Evolutionary conservation across 2,113 vertebrate species (phyloP).

Genomic region (Ellobius talpinus): DNA sequence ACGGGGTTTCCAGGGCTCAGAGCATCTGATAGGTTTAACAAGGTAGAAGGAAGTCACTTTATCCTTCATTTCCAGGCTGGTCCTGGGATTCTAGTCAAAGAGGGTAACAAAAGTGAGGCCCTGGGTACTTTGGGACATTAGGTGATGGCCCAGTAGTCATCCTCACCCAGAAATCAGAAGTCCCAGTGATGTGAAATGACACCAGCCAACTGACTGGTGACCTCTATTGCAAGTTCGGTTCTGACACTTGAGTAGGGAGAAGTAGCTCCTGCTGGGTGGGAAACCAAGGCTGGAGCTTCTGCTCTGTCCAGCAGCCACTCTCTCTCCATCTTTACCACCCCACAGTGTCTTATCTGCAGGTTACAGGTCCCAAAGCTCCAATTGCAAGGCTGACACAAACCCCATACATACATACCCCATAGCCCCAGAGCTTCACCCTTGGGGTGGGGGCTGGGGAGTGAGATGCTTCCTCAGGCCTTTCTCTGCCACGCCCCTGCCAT

Average conservation of each 20-base stretch:
- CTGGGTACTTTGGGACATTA: background rate
- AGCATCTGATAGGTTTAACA: background rate
- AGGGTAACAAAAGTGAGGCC: background rate
- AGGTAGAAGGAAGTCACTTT: background rate
- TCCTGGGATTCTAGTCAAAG: background rate
- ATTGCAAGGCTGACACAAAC: background rate
- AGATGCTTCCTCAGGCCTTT: constrained; percentile 3
- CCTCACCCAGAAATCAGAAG: background rate
- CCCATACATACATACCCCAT: no score
- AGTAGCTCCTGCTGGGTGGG: background rate
- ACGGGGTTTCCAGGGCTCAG: background rate
- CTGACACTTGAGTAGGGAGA: background rate
- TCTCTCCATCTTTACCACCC: background rate
- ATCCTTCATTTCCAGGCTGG: background rate
- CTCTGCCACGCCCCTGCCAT: background rate
- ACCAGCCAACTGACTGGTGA: background rate
- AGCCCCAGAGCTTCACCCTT: background rate
- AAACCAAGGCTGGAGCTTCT: background rate
- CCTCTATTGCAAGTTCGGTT: background rate
- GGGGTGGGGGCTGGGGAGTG: background rate
- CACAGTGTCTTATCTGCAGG: background rate
- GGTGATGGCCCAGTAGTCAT: background rate
- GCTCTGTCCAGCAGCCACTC: background rate
- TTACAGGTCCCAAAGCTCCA: background rate
- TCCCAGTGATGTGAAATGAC: background rate